These are phyloP conservation scores for Recurvirostra avosetta DNA, from an alignment of 2,113 vertebrate species.

Conservation along the genomic window DNA sequence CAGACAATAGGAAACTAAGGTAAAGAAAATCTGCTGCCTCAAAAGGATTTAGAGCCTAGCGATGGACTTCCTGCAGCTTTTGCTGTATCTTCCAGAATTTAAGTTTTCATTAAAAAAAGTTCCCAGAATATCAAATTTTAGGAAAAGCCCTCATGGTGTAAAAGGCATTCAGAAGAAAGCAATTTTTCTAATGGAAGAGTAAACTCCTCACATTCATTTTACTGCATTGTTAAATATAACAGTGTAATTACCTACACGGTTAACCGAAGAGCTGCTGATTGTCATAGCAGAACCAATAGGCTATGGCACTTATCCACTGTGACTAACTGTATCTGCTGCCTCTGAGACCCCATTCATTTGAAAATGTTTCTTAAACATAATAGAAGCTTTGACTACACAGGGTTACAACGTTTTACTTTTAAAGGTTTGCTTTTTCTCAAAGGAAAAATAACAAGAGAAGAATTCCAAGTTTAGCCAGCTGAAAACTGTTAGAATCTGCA, in stretches of 20 bases:
- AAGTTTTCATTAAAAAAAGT: not conserved
- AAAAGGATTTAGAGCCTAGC: not conserved
- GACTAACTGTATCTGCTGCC: slow-evolving; percentile 7
- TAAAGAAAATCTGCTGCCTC: not conserved
- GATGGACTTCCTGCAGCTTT: not conserved
- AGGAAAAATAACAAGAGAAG: not conserved
- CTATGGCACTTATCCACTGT: slow-evolving; percentile 30
- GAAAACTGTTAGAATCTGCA: not conserved
- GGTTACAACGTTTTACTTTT: not conserved
- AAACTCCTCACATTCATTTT: not conserved
- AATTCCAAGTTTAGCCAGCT: not conserved
- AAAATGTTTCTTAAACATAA: not conserved
- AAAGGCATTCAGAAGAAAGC: not conserved
- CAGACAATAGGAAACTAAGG: not conserved
- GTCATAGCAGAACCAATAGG: slow-evolving; percentile 24
- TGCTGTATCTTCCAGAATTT: not conserved
- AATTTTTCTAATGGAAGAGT: not conserved
- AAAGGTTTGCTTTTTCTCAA: not conserved
- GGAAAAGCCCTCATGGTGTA: not conserved
- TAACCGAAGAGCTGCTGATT: not conserved
- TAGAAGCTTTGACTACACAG: not conserved
- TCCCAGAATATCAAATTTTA: not conserved
- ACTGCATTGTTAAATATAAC: not conserved
- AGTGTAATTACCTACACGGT: not conserved
- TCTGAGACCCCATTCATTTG: not conserved